Conservation (phyloP, 2,888 invertebrate species). For the Apamea epomidion region DNA sequence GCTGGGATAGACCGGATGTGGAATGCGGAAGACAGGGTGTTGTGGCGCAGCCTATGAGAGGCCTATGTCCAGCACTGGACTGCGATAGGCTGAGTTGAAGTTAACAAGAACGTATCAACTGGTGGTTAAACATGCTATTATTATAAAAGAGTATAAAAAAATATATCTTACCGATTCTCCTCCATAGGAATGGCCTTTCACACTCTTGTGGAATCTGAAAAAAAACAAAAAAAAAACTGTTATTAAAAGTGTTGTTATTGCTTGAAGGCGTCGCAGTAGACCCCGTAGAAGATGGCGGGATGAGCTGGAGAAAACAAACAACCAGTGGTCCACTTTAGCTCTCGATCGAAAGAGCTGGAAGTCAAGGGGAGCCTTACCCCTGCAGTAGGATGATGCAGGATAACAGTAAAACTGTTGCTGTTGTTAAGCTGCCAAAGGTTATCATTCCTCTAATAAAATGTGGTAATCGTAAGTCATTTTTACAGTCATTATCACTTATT, state of each 20-base stretch:
- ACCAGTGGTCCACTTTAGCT: too few species aligned
- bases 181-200: constrained; percentile 42
- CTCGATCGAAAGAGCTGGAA: background rate
- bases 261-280: background rate
- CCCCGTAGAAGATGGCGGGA: background rate
- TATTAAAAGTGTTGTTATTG: background rate
- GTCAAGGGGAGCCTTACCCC: background rate
- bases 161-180: constrained; percentile 37
- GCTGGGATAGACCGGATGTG: too few species aligned
- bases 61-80: background rate
- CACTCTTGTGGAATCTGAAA: constrained; percentile 40
- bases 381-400: background rate
- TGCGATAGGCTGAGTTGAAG: background rate
- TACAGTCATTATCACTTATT: constrained; percentile 28
- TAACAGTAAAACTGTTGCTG: background rate
- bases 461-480: constrained; percentile 40
- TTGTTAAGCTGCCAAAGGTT: constrained; percentile 31
- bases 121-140: background rate
- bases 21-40: background rate
- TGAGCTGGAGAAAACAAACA: too few species aligned
- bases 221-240: background rate
- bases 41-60: background rate
- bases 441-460: constrained; percentile 36
- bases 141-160: background rate
- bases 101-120: background rate